Evolutionary conservation across 2,797 vertebrate genomes (phyloP).

Genomic region (Enteromius paludinosus): DNA sequence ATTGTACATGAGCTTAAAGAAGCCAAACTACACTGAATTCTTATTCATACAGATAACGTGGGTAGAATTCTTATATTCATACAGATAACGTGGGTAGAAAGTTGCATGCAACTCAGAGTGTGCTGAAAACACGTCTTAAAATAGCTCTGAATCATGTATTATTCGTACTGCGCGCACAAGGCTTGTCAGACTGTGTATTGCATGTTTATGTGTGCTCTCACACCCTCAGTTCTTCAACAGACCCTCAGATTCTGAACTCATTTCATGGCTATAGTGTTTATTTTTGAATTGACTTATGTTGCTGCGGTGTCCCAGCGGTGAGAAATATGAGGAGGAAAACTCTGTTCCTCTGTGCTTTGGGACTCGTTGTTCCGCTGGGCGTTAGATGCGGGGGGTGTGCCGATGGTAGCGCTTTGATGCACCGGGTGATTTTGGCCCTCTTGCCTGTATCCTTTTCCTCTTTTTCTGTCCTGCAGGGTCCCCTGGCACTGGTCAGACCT

Average conservation of each 20-base stretch:
- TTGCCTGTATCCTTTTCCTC: slow-evolving; percentile 65
- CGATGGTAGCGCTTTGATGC: slow-evolving; percentile 33
- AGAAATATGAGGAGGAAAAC: slow-evolving; percentile 41
- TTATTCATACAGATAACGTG: background rate
- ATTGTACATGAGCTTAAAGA: background rate
- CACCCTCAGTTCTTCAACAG: slow-evolving; percentile 46
- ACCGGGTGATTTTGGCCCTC: slow-evolving; percentile 43
- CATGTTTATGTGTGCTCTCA: slow-evolving; percentile 64
- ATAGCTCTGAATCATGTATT: slow-evolving; percentile 78
- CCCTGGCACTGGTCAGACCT: slow-evolving; percentile 63
- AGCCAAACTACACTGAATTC: background rate
- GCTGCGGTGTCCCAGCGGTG: slow-evolving; percentile 36
- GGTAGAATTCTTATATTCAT: slow-evolving; percentile 55
- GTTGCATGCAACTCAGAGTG: slow-evolving; percentile 62
- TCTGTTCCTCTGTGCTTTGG: slow-evolving; percentile 17
- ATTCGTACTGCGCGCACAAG: slow-evolving; percentile 66
- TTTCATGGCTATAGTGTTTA: slow-evolving; percentile 69
- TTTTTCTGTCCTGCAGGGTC: slow-evolving; percentile 49
- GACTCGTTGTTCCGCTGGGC: background rate
- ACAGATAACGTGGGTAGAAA: slow-evolving; percentile 57
- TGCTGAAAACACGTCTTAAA: slow-evolving; percentile 67
- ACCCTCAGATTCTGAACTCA: slow-evolving; percentile 56
- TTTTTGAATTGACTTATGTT: slow-evolving; percentile 51
- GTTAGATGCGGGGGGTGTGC: slow-evolving; percentile 32
- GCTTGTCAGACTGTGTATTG: slow-evolving; percentile 65